These are phyloP conservation scores for Pteromalus puparum DNA, from an alignment of 1,140 invertebrate species.

Conservation along the genomic window DNA sequence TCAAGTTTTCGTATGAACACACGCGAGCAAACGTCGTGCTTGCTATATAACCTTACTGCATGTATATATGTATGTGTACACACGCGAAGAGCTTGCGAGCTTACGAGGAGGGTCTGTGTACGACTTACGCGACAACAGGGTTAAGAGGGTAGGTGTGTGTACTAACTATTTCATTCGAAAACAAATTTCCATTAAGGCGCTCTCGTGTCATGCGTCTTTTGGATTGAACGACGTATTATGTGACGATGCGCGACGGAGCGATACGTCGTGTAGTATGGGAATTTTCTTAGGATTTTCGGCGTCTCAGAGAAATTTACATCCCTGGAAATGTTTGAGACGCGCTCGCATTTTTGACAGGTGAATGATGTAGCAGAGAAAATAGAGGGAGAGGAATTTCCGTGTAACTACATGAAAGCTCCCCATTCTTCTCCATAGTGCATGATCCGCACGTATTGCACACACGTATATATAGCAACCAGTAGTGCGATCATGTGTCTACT, in stretches of 20 bases:
- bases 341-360: not conserved
- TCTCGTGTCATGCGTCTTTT: no score
- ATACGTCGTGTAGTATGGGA: not conserved
- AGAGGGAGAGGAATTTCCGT: not conserved
- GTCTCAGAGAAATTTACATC: not conserved
- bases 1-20: not conserved
- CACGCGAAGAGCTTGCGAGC: no score
- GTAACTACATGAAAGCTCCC: not conserved
- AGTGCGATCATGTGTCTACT: not conserved
- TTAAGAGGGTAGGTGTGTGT: not conserved
- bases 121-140: not conserved
- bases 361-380: constrained; percentile 20
- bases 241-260: not conserved
- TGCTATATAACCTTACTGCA: not conserved
- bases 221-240: not conserved
- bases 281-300: no score
- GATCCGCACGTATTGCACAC: not conserved
- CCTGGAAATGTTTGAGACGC: not conserved
- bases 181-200: constrained; percentile 28
- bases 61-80: not conserved
- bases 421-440: not conserved
- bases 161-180: constrained; percentile 14
- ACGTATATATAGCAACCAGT: not conserved
- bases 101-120: no score
- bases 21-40: not conserved